Base-by-base conservation (phyloP, 2,888 invertebrate species). In the Melieria crassipennis region DNA sequence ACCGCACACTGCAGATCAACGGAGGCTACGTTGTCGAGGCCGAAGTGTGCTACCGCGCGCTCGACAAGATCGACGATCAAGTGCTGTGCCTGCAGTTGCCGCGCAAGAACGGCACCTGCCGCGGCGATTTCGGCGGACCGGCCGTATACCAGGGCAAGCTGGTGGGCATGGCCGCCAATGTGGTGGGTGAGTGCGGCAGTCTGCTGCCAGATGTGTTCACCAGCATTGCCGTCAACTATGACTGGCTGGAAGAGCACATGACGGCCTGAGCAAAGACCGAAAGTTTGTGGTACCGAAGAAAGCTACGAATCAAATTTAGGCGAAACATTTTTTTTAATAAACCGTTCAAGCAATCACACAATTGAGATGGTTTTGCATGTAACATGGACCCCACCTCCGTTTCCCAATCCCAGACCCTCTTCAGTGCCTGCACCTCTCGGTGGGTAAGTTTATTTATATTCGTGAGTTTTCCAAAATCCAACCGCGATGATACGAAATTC, bases 111-210 rank as follows among this genome's bases (percentile, higher is more conserved):
- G 85, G 85, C 46, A 80, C 81, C 57, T 85, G 85, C 71, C 55
- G 76, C n/a, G 85, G 84, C 9, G 85, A 85, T 58, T 79, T 81
- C 11, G 85, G 85, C 7, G 84, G 84, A n/a, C 84, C 84, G 1
- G 83, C 83, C 16, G 80, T 85, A 10, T 81, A 79, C 42, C 47
- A 76, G 0, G 73, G 69, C 0, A 60, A 76, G 45, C 75, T 84
- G 30, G 80, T 84, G 7, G 85, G 84, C 7, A 75, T 85, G 10
- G 80, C 82, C 5, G 84, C 78, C 50, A 79, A 81, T 64, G 62
- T 80, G 10, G 64, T 81, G 4, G 79, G 79, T 65, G 80, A 83
- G 56, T 84, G 84, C 70, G 84, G 83, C 13, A 72, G 79, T 66
- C 4, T 73, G 42, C 69, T 81, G 72, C 83, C 84, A 6, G 84